A percentile compares a stretch with the other conserved stretches of the same genome.
phyloP scores from a whole-genome alignment of 2,113 vertebrate species.

The Pogonocichla stellata region DNA sequence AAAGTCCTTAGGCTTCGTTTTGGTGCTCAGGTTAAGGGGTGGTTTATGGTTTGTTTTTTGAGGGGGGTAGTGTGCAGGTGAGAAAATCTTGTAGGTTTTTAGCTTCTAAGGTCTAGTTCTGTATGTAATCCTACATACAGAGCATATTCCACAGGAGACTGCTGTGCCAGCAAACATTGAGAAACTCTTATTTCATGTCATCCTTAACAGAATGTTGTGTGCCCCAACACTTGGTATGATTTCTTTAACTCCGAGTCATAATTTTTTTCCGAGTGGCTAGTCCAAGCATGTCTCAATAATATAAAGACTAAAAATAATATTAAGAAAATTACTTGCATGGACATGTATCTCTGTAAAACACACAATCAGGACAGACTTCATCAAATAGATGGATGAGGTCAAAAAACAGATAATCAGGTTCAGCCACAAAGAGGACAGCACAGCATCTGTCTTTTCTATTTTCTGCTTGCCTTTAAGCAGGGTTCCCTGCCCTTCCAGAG shows the following conservation, averaged over 20 bases:
- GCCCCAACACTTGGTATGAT: not conserved
- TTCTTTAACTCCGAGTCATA: not conserved
- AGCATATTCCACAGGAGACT: not conserved
- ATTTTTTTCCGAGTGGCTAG: not conserved
- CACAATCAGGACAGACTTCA: not conserved
- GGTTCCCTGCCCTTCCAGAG: not conserved
- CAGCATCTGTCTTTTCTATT: constrained; percentile 23
- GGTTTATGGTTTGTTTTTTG: not conserved
- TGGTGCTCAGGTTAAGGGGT: not conserved
- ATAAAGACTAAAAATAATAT: not conserved
- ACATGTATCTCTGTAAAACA: not conserved
- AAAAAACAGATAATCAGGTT: constrained; percentile 29
- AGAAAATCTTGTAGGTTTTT: not conserved
- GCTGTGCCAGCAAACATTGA: not conserved
- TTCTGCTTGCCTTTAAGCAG: constrained; percentile 20
- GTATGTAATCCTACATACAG: not conserved
- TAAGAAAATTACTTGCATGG: not conserved
- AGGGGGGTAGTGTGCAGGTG: accelerated
- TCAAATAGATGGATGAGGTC: not conserved
- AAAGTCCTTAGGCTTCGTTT: not conserved
- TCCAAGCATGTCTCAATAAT: not conserved
- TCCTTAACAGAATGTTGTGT: not conserved
- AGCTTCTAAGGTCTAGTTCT: not conserved
- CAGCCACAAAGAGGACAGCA: not conserved
- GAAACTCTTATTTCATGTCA: not conserved